Percentiles rank a stretch among this genome's conserved stretches.
Evolutionary conservation across 2,888 invertebrate species (phyloP).

Genomic region (Abscondita cerata): DNA sequence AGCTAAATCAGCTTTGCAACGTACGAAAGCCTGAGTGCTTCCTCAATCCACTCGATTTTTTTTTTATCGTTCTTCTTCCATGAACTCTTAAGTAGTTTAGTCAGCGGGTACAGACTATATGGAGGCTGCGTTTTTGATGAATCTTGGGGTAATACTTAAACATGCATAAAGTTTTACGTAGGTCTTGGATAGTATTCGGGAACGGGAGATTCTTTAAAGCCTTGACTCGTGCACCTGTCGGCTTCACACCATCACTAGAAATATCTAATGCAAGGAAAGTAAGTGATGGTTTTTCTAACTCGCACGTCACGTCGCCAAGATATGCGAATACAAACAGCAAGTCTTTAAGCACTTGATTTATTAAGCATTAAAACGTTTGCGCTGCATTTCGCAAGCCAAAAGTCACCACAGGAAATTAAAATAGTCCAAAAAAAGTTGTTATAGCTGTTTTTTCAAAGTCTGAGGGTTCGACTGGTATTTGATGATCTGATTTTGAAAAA

Average conservation of each 20-base stretch:
- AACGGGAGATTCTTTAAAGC: no score
- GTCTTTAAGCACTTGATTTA: no score
- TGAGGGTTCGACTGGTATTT: background rate
- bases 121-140: background rate
- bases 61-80: background rate
- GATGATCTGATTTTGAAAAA: background rate
- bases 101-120: background rate
- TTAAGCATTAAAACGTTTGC: no score
- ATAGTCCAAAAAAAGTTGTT: no score
- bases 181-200: no score
- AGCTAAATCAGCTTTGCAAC: constrained; percentile 1
- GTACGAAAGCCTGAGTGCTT: background rate
- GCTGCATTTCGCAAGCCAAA: no score
- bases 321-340: no score
- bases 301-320: no score
- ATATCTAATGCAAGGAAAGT: no score
- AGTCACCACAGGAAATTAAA: no score
- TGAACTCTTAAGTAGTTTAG: background rate
- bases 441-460: background rate
- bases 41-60: background rate
- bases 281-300: no score
- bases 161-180: background rate
- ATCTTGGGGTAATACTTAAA: background rate
- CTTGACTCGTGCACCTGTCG: background rate
- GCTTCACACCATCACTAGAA: no score